Percentiles rank a stretch among this genome's conserved stretches.
Evolutionary conservation across 2,113 vertebrate genomes (phyloP).

Genomic region (Leuciscus idus): DNA sequence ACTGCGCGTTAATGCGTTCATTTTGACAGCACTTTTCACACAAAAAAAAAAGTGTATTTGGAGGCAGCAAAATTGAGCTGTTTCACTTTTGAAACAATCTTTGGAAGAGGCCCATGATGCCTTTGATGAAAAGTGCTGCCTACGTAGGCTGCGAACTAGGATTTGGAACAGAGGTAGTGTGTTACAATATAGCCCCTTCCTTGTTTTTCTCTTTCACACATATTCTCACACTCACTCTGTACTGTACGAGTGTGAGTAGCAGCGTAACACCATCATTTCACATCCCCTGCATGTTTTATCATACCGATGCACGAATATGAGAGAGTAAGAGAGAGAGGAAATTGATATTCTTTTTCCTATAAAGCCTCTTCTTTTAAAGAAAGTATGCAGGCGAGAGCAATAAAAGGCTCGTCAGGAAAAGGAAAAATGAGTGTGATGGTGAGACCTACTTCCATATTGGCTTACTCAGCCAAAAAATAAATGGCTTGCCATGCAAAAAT

Average conservation of each 20-base stretch:
- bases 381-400: conserved; percentile 20
- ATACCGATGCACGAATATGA: not conserved
- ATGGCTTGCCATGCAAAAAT: conserved; percentile 19
- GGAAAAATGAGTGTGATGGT: conserved; percentile 7
- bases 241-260: not conserved
- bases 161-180: not conserved
- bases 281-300: conserved; percentile 28
- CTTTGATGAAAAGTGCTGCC: not conserved
- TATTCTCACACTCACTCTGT: conserved; percentile 15
- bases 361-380: not conserved
- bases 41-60: not conserved
- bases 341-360: conserved; percentile 12
- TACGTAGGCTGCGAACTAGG: conserved; percentile 5
- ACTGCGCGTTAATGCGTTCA: too few relatives aligned
- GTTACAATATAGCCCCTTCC: not conserved
- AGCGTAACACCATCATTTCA: conserved; percentile 21
- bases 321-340: not conserved
- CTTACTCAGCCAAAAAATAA: conserved; percentile 42
- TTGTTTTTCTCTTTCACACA: conserved; percentile 2
- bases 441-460: not conserved
- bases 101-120: not conserved
- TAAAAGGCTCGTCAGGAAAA: conserved; percentile 12
- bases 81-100: not conserved
- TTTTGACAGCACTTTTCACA: too few relatives aligned
- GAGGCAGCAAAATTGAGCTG: not conserved